Evolutionary conservation across 2,797 vertebrate genomes (phyloP).

Genomic region (Pteropus rufus): DNA sequence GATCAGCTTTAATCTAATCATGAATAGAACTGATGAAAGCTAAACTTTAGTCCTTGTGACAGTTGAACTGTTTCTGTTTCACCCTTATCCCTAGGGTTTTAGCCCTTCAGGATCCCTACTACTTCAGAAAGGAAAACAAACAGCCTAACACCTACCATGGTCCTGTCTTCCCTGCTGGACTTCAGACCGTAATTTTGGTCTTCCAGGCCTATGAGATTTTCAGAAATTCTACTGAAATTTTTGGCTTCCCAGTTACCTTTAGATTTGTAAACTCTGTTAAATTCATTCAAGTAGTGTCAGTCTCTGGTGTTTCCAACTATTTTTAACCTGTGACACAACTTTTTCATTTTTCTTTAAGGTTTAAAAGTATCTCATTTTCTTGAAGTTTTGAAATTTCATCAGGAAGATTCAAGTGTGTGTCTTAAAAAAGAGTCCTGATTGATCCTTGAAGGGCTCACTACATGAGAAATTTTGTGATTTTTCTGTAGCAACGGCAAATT

Average conservation of each 20-base stretch:
- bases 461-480: not conserved
- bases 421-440: not conserved
- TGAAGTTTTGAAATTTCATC: not conserved
- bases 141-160: accelerated
- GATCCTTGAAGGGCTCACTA: not conserved
- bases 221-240: not conserved
- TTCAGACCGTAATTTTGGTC: not conserved
- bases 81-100: not conserved
- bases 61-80: not conserved
- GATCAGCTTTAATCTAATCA: not conserved
- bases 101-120: not conserved
- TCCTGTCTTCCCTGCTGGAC: not conserved
- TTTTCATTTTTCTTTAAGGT: not conserved
- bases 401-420: not conserved
- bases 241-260: not conserved
- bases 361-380: not conserved
- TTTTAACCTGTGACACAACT: not conserved
- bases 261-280: not conserved
- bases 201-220: not conserved
- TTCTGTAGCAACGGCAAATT: not conserved
- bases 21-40: not conserved
- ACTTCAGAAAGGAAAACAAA: not conserved
- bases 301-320: not conserved
- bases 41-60: not conserved
- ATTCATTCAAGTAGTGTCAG: not conserved